These are phyloP conservation scores for Agrypnus murinus DNA, from an alignment of 2,888 invertebrate species.

Conservation along the genomic window DNA sequence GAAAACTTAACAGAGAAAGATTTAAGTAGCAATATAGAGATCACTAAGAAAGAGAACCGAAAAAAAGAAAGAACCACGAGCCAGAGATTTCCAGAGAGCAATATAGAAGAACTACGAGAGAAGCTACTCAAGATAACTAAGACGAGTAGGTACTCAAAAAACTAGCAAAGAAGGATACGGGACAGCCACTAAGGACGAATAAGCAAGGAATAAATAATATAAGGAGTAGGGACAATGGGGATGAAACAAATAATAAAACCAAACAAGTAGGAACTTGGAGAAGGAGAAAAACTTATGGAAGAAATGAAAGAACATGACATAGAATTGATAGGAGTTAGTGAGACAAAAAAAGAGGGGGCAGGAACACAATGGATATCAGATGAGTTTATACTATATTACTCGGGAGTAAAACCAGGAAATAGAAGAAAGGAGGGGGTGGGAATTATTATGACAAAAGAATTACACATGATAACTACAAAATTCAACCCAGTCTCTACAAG, in stretches of 20 bases:
- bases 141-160: too few species aligned
- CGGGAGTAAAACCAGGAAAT: neutral
- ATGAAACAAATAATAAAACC: too few species aligned
- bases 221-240: too few species aligned
- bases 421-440: too few species aligned
- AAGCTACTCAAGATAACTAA: neutral
- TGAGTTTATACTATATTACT: constrained; percentile 1
- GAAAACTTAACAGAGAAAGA: too few species aligned
- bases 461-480: too few species aligned
- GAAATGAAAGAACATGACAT: neutral
- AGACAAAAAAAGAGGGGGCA: too few species aligned
- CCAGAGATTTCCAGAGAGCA: constrained; percentile 6
- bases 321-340: neutral
- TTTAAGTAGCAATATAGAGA: too few species aligned
- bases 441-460: neutral
- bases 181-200: neutral
- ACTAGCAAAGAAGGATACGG: too few species aligned
- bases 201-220: too few species aligned
- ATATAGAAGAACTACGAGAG: neutral
- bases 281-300: neutral
- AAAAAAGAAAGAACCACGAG: constrained; percentile 17
- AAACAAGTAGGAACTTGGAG: too few species aligned
- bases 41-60: too few species aligned
- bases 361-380: neutral
- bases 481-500: neutral